Base-by-base conservation (phyloP, 2,797 vertebrate species). In the Pseudomugil tenellus region DNA sequence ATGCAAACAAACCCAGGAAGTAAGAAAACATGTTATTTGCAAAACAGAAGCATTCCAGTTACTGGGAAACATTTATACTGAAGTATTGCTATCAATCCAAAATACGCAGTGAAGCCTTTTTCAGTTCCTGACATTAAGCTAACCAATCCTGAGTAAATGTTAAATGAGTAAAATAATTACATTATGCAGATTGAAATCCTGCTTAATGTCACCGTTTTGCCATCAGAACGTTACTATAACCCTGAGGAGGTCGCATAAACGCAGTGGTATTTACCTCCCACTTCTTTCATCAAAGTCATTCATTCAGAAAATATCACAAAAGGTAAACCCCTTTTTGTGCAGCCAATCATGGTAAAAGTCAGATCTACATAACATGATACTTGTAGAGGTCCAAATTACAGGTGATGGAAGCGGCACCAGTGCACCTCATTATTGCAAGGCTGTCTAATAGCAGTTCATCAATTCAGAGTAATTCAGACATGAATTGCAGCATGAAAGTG, bases 331-430 rank as follows among this genome's bases (percentile, higher is more conserved):
- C 23, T 51, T 25, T 66, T 58, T 77, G 54, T 74, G 80, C 21
- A 71, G 69, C 68, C 74, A 84, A 70, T 86, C 58, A 35, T 4
- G 14, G 63, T 19, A 71, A 71, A 67, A 67, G 26, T 59, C 69
- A 57, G 43, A 54, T 75, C 35, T 61, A 3, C 39, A 49, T 56
- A 63, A 57, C 26, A 49, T 61, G 54, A 56, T 4, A 37, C 56
- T 31, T 60, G 53, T 9, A 19, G 23, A 19, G 52, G 6, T 4
- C 0, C 46, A 83, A 78, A 87, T 85, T 65, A 53, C 62, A 80
- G 78, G 63, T 62, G 35, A 26, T 9, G 62, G 21, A 78, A 82
- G 75, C 72, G 71, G 17, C 73, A 63, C 1, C 1, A 1, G 34
- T 0, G 17, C 39, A 70, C 48, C 41, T 35, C 1, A 0, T 70